Percentiles rank a stretch among this genome's conserved stretches.
Evolutionary conservation across 2,113 vertebrate genomes (phyloP).

Genomic region (Sceloporus tristichus): DNA sequence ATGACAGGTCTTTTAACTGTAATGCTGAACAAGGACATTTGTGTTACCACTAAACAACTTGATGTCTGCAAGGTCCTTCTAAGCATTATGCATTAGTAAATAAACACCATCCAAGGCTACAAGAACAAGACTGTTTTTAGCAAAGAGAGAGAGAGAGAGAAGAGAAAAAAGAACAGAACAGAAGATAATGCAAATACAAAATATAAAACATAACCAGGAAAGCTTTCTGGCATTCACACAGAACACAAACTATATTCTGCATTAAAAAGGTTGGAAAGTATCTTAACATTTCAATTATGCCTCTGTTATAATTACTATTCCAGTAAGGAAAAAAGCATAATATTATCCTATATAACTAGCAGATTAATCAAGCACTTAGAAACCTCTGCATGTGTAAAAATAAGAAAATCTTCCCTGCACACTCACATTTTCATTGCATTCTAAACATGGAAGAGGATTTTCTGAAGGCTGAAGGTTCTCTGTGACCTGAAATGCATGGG

Average conservation of each 20-base stretch:
- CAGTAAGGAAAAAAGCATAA: neutral
- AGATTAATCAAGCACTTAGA: too few relatives aligned
- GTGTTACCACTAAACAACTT: conserved; percentile 7
- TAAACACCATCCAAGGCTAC: conserved; percentile 1
- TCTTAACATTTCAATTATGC: neutral
- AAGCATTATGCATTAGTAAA: conserved; percentile 23
- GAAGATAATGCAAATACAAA: neutral
- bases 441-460: too few relatives aligned
- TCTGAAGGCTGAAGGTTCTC: too few relatives aligned
- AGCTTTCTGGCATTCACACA: neutral
- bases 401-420: too few relatives aligned
- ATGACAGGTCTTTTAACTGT: conserved; percentile 13
- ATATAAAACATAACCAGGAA: neutral
- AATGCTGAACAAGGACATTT: conserved; percentile 18
- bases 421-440: too few relatives aligned
- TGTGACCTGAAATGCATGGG: too few relatives aligned
- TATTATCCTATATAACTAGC: neutral
- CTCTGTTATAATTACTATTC: neutral
- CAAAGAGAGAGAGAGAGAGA: neutral
- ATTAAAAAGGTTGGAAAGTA: neutral
- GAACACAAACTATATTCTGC: neutral
- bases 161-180: too few relatives aligned
- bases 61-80: conserved; percentile 21
- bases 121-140: too few relatives aligned
- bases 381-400: too few relatives aligned